Percentiles rank a stretch among this genome's conserved stretches.
These are phyloP conservation scores for Calypte anna DNA, from an alignment of 2,113 vertebrate genomes.

Conservation along the genomic window DNA sequence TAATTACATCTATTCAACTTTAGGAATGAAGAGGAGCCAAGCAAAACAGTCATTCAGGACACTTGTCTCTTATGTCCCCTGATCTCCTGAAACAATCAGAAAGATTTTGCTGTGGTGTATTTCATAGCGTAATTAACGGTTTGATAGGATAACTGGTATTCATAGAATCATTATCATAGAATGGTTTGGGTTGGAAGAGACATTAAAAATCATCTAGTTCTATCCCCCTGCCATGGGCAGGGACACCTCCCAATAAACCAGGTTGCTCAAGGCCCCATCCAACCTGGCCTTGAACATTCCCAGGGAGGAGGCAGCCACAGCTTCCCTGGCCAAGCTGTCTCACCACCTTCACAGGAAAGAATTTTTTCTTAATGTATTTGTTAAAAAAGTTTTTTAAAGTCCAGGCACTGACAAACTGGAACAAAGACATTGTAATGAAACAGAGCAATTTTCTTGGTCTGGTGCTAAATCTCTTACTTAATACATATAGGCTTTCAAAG, in stretches of 20 bases:
- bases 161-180: too few species aligned
- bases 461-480: constrained; percentile 42
- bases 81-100: not conserved
- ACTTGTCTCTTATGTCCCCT: not conserved
- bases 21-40: not conserved
- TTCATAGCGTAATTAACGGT: not conserved
- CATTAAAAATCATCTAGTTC: too few species aligned
- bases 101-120: constrained; percentile 19
- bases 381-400: not conserved
- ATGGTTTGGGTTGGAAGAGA: too few species aligned
- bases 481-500: not conserved
- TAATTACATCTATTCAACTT: constrained; percentile 47
- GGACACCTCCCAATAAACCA: too few species aligned
- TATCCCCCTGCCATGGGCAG: too few species aligned
- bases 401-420: not conserved
- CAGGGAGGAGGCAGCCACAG: too few species aligned
- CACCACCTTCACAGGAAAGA: too few species aligned
- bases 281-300: too few species aligned
- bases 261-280: too few species aligned
- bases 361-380: not conserved
- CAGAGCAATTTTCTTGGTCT: not conserved
- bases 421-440: not conserved
- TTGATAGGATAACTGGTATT: not conserved
- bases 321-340: too few species aligned
- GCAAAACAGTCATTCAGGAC: constrained; percentile 3